A percentile compares a stretch with the other conserved stretches of the same genome.
phyloP scores from a whole-genome alignment of 2,113 vertebrate genomes.

The Caranx ignobilis region DNA sequence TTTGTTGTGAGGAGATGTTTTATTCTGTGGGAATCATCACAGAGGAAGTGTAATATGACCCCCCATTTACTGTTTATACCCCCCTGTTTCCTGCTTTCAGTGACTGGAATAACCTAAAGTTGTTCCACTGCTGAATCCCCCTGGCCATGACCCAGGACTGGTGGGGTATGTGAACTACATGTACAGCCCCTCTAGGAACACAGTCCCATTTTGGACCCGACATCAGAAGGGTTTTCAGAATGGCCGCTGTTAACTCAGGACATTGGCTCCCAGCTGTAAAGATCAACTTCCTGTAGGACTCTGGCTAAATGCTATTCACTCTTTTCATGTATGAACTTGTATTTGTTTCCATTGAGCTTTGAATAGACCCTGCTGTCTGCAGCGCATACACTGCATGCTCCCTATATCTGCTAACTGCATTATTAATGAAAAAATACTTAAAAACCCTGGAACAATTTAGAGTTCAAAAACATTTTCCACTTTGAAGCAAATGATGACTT shows the following conservation, averaged over 20 bases:
- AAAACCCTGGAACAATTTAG: constrained; percentile 17
- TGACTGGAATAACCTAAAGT: constrained; percentile 69
- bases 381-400: background rate
- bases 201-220: constrained; percentile 57
- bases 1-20: constrained; percentile 59
- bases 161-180: constrained; percentile 75
- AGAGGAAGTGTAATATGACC: constrained; percentile 78
- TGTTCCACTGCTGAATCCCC: constrained; percentile 76
- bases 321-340: constrained; percentile 1
- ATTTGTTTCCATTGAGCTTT: background rate
- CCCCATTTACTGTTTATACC: constrained; percentile 80
- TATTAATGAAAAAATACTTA: constrained; percentile 15
- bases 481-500: constrained; percentile 18
- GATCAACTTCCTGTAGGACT: constrained; percentile 51
- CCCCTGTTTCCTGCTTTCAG: constrained; percentile 80
- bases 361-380: background rate
- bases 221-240: constrained; percentile 54
- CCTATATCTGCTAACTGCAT: background rate
- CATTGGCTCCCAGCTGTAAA: constrained; percentile 22
- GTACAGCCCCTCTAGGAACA: constrained; percentile 55
- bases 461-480: constrained; percentile 16
- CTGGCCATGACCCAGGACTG: constrained; percentile 75
- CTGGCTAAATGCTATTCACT: constrained; percentile 18
- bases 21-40: constrained; percentile 68
- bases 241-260: constrained; percentile 37